Evolutionary conservation across 2,113 vertebrate genomes (phyloP), one percentile per base, ranked within the genome.

Genomic region (Thinocorus orbignyianus): DNA sequence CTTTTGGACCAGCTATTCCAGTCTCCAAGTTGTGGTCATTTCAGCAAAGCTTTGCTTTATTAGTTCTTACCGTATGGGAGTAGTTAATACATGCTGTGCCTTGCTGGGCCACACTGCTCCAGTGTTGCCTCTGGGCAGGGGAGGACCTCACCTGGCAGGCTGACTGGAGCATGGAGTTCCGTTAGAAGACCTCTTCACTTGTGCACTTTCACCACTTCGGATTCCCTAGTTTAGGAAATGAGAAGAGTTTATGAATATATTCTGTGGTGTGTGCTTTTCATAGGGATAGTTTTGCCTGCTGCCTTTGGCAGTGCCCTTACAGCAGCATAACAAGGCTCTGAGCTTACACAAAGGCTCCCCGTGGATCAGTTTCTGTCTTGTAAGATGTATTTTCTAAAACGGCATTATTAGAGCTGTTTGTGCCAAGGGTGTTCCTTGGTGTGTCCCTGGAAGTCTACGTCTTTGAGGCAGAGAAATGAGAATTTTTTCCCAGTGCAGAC

Each of bases 401-500:
- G 55, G 42, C 25, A 54, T 15, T 44, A 24, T 39, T 83, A 42
- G 60, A 88, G 39, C 72, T 74, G 60, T 62, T 92, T 20, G 48
- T 35, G 78, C 23, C 14, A 68, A 61, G 37, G 13, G 12, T 10
- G 18, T 86, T 78, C 42, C 60, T 86, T 62, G 46, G 46, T 48
- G 17, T 77, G 42, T 78, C 35, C 37, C 69, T 83, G 41, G 37
- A 46, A 90, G 55, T 70, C 65, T 60, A 8, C 10, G 5, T 51
- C 64, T 78, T 58, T 76, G 83, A 90, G 69, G n/a, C 8, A 81
- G 23, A 78, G 77, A 76, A 90, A 76, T 60, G 20, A 44, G 87
- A 52, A 19, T 82, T 93, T 76, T 79, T 30, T 39, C 33, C 26
- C 70, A 39, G 10, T 31, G 14, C 0, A 2, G 70, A 26, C 23